Evolutionary conservation across 2,797 vertebrate species (phyloP), one percentile per base, ranked within the genome.

Genomic region (Champsocephalus gunnari): DNA sequence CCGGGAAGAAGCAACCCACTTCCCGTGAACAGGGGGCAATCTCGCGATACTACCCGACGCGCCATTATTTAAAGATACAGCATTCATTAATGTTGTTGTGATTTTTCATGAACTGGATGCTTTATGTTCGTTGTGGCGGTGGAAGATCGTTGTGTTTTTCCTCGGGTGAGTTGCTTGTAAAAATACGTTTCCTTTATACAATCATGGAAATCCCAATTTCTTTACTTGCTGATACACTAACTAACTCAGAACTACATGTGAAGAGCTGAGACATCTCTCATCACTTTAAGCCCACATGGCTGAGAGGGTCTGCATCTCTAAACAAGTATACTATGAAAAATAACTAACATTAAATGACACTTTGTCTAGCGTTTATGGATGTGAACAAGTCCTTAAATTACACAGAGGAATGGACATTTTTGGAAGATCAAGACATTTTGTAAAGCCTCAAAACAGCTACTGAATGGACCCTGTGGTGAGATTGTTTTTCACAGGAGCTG

Each of bases 41-140:
- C 83, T 87, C 89, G 91, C 91, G 91, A 92, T 75, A 91, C 10
- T 79, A 32, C 47, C 34, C 3, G 13, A 9, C 41, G 24, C 41
- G 14, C 43, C 32, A 60, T 56, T 41, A 5, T 38, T 63, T 21
- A 38, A 72, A 59, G 57, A 68, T 58, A 28, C 2, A 56, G 21
- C 6, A 21, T 16, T 66, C 17, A 32, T 3, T 1, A 4, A 3
- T 19, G 12, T 28, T 17, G 5, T 21, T 19, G 3, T 60, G 43
- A 28, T 21, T 57, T 16, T 9, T 55, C 5, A 2, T 48, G n/a
- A 9, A 1, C 10, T 48, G 17, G 9, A 44, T 12, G 21, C 24
- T 56, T 6, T 4, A 13, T 1, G 3, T 17, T 10, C 2, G 8
- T 32, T 21, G 21, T 9, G 4, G 11, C 9, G 4, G 28, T 11